A percentile compares a stretch with the other conserved stretches of the same genome.
Evolutionary conservation across 2,888 invertebrate species (phyloP).

Genomic region (Mimumesa dahlbomi): DNA sequence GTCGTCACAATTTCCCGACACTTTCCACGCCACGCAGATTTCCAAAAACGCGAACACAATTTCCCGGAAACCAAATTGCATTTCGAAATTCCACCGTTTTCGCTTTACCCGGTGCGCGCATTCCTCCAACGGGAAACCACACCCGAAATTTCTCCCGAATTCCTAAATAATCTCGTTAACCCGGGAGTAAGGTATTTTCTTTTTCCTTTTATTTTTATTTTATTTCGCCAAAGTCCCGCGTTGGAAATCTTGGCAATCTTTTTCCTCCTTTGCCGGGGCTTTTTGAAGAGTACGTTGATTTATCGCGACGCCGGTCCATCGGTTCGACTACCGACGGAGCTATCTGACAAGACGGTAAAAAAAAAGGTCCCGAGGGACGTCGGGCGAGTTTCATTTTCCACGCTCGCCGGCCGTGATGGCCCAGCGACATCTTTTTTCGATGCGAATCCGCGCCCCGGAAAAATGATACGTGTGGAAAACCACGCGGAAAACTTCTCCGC

Average conservation of each 20-base stretch:
- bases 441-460: conserved; percentile 13
- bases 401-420: conserved; percentile 36
- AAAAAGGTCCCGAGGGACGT: conserved; percentile 41
- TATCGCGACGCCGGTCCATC: conserved; percentile 48
- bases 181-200: too few species aligned
- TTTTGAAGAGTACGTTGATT: conserved; percentile 44
- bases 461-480: conserved; percentile 44
- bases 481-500: conserved; percentile 8
- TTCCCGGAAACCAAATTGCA: too few species aligned
- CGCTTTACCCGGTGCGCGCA: too few species aligned
- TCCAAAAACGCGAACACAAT: too few species aligned
- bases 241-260: conserved; percentile 5
- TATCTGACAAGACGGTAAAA: conserved; percentile 43
- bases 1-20: too few species aligned
- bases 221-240: too few species aligned
- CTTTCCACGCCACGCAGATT: too few species aligned
- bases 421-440: conserved; percentile 47
- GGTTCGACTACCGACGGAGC: conserved; percentile 22
- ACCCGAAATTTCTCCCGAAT: too few species aligned
- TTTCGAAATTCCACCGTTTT: too few species aligned
- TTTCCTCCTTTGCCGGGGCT: neutral
- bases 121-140: too few species aligned
- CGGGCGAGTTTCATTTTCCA: conserved; percentile 50
- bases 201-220: too few species aligned
- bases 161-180: too few species aligned